phyloP scores from a whole-genome alignment of 2,888 invertebrate species.

The Tetropium fuscum region DNA sequence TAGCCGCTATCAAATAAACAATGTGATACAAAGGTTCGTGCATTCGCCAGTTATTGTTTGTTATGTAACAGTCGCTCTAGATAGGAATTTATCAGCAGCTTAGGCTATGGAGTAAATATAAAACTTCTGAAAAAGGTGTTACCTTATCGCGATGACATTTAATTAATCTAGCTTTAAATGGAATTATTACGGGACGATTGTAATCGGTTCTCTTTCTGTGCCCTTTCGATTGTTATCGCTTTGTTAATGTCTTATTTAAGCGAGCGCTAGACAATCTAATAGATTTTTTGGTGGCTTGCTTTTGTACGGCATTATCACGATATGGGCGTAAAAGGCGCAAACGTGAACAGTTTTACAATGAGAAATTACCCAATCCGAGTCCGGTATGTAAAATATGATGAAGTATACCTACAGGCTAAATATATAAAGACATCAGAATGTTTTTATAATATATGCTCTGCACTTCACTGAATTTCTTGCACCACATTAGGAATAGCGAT shows the following conservation, averaged over 20 bases:
- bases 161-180: conserved; percentile 33
- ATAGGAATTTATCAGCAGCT: conserved; percentile 18
- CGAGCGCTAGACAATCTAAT: background rate
- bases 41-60: conserved; percentile 15
- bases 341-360: too few species aligned
- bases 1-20: conserved; percentile 20
- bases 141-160: conserved; percentile 35
- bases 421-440: too few species aligned
- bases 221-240: conserved; percentile 28
- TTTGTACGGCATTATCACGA: too few species aligned
- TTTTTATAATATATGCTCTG: too few species aligned
- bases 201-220: conserved; percentile 26
- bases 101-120: conserved; percentile 13
- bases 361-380: too few species aligned
- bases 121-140: conserved; percentile 25
- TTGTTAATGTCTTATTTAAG: conserved; percentile 33
- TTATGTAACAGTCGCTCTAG: conserved; percentile 26
- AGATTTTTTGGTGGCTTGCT: background rate
- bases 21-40: conserved; percentile 18
- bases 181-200: conserved; percentile 28
- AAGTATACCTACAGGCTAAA: too few species aligned
- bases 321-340: too few species aligned
- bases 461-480: too few species aligned
- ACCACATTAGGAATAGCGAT: too few species aligned
- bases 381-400: too few species aligned